Evolutionary conservation across 2,113 vertebrate genomes (phyloP).

Genomic region (Regulus satrapa): DNA sequence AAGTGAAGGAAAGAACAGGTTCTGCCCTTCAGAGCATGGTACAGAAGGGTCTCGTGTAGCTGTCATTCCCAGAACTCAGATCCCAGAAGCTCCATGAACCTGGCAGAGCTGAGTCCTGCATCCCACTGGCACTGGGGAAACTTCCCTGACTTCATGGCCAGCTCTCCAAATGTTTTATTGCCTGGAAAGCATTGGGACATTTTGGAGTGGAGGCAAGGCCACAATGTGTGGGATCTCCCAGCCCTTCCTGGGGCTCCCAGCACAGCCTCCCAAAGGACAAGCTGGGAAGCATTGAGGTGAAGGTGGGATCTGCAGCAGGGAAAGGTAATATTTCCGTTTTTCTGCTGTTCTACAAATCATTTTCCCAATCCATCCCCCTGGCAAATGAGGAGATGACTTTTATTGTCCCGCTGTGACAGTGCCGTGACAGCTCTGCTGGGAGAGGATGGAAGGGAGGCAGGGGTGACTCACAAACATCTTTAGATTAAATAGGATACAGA

Average conservation of each 20-base stretch:
- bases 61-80: accelerated
- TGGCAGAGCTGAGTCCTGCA: background rate
- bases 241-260: background rate
- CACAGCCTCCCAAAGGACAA: background rate
- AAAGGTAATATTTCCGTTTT: background rate
- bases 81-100: background rate
- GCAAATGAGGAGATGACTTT: background rate
- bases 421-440: background rate
- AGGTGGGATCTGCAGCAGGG: background rate
- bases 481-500: background rate
- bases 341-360: background rate
- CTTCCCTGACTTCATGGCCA: background rate
- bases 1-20: background rate
- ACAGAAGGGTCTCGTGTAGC: background rate
- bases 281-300: accelerated
- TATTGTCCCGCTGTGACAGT: background rate
- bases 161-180: background rate
- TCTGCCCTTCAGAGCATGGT: background rate
- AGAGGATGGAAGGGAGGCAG: background rate
- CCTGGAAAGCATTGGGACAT: background rate
- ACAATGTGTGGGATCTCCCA: accelerated
- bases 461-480: background rate
- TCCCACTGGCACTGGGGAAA: background rate
- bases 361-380: background rate
- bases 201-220: background rate